Evolutionary conservation across 2,888 invertebrate species (phyloP), one percentile per base, ranked within the genome.

Genomic region (Leptarthrus brevirostris): DNA sequence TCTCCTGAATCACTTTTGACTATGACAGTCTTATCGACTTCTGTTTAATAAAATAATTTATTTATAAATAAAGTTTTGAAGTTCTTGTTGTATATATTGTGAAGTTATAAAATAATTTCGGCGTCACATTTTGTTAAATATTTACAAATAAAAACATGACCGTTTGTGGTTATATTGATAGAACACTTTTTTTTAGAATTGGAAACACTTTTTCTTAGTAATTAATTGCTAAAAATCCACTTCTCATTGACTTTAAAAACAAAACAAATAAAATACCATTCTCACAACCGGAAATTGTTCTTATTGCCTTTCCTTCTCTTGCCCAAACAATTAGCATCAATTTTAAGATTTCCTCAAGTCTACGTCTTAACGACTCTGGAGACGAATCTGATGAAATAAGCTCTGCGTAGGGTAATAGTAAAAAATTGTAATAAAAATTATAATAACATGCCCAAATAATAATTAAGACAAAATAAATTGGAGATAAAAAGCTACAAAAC

Each of bases 21-120:
- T 71, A 92, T 88, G 34, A 96, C 93, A 16, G 92, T 92, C 85
- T 96, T 95, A 86, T 96, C 95, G 81, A 93, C 92, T 84, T 94
- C 96, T 96, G 86, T 40, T 6, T 6, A 30, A n/a, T n/a, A n/a
- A n/a, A n/a, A n/a, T n/a, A n/a, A n/a, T n/a, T n/a, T n/a, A n/a
- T n/a, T n/a, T n/a, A n/a, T n/a, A n/a, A n/a, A n/a, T n/a, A n/a
- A n/a, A n/a, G n/a, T n/a, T n/a, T n/a, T n/a, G n/a, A n/a, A n/a
- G n/a, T n/a, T n/a, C n/a, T n/a, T n/a, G n/a, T n/a, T n/a, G n/a
- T n/a, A n/a, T n/a, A n/a, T n/a, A n/a, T n/a, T n/a, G n/a, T n/a
- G n/a, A n/a, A n/a, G n/a, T n/a, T n/a, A n/a, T n/a, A n/a, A n/a
- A n/a, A n/a, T n/a, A n/a, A n/a, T n/a, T n/a, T n/a, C n/a, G n/a